Base-by-base conservation (phyloP, 2,888 invertebrate species). In the Drosophila paracracens region DNA sequence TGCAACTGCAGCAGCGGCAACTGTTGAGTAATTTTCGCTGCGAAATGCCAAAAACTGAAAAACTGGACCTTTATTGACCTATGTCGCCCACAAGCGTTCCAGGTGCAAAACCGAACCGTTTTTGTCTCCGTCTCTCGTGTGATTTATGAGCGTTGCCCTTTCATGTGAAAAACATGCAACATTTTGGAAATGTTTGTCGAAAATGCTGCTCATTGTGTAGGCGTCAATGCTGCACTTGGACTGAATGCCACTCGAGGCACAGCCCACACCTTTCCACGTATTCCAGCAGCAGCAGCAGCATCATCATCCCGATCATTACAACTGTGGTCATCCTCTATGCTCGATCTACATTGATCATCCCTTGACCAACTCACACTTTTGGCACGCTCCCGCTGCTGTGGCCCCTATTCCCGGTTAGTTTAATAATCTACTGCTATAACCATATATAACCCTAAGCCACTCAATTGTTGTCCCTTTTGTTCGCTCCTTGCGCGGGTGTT, bases 1-100 rank as follows among this genome's bases (percentile, higher is more conserved):
- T 81, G 72, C 79, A 79, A 57, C 70, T 54, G 51, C 56, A 50
- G 62, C 71, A 61, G 71, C 63, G 51, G 51, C 66, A 25, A 61
- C 54, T 87, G 85, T 89, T 86, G 85, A 89, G 86, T 86, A 89
- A 86, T 86, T 88, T 82, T 53, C 51, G 58, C 69, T 25, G 46
- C 46, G 2, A 21, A 21, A 46, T 46, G 46, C 13, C 46, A 40
- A 40, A 36, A 40, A 40, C n/a, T n/a, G 29, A 31, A 38, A 54
- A 61, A 48, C 43, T 27, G 43, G 73, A 64, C 54, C 61, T 51
- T 59, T 75, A 62, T 76, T 65, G 70, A 68, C 58, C 62, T 67
- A 46, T 46, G 60, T 83, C 84, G 70, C 87, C 88, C 88, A 87
- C 89, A 76, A 89, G 60, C 50, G 57, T 33, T 79, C 90, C 90